Base-by-base conservation (phyloP, 2,888 invertebrate genomes). In the Brachypterus glaber region DNA sequence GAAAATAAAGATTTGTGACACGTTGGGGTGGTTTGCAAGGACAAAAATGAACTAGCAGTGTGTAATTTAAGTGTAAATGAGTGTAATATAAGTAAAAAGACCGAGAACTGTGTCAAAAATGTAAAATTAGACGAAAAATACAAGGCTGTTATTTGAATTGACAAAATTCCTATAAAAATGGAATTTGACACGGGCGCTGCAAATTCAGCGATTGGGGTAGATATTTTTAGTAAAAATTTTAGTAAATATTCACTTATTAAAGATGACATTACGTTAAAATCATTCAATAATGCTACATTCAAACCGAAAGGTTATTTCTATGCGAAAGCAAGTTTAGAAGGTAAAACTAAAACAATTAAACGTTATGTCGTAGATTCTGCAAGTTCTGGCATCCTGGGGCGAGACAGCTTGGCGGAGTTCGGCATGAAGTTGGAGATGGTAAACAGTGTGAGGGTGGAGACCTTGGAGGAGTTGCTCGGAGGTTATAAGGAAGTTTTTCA, bases 401-500 rank as follows among this genome's bases (percentile, higher is more conserved):
- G 29, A 11, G n/a, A n/a, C 12, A 11, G 8, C 4, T 7, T n/a
- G 12, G 29, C 9, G 12, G 8, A 5, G n/a, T 29, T 29, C 12
- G n/a, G 12, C n/a, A n/a, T 29, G 12, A 4, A 7, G 12, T n/a
- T 29, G 12, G 12, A 29, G 5, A 11, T 29, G 29, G 16, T 14
- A 9, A 30, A 30, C 16, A 8, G n/a, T 15, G 16, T 30, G n/a
- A 30, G 3, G n/a, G 3, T 14, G 3, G 16, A 13, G 4, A 30
- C 5, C 3, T 4, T 30, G 5, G 12, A 30, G 12, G 14, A 30
- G 4, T 4, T 30, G 16, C n/a, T 30, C 3, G 16, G 4, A 4
- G 12, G 16, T 4, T 30, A 30, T 30, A 8, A 9, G 16, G 30
- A 30, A n/a, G 30, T 30, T 9, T 30, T 30, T 30, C 9, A 12